phyloP scores from a whole-genome alignment of 2,113 vertebrate genomes.

The Strix aluco region DNA sequence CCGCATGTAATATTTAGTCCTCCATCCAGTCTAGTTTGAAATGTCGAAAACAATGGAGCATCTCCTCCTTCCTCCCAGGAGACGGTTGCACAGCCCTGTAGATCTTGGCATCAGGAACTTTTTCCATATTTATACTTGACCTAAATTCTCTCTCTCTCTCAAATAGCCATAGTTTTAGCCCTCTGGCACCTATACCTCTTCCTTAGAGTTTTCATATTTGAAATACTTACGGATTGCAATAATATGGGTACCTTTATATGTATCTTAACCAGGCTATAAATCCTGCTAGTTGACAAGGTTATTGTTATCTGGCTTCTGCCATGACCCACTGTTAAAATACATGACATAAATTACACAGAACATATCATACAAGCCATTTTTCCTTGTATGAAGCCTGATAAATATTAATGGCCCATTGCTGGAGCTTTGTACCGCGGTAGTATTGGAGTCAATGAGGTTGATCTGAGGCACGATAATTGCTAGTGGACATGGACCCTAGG shows the following conservation, averaged over 20 bases:
- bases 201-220: not conserved
- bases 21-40: not conserved
- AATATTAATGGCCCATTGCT: conserved; percentile 64
- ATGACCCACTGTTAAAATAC: conserved; percentile 57
- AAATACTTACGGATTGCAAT: not conserved
- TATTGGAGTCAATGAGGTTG: conserved; percentile 62
- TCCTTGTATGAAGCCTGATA: conserved; percentile 53
- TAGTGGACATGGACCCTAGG: conserved; percentile 16
- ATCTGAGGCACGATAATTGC: conserved; percentile 28
- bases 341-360: conserved; percentile 64
- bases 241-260: not conserved
- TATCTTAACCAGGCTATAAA: conserved; percentile 48
- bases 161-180: not conserved
- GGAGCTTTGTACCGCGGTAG: not conserved
- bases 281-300: conserved; percentile 58
- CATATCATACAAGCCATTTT: conserved; percentile 40
- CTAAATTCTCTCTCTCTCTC: not conserved
- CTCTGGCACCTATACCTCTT: not conserved
- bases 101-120: not conserved
- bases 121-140: not conserved
- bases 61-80: conserved; percentile 5
- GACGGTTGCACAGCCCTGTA: not conserved
- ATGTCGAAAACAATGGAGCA: not conserved
- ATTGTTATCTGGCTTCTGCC: conserved; percentile 52
- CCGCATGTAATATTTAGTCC: not conserved